phyloP scores from a whole-genome alignment of 1,140 invertebrate genomes.

The Cyclina sinensis region DNA sequence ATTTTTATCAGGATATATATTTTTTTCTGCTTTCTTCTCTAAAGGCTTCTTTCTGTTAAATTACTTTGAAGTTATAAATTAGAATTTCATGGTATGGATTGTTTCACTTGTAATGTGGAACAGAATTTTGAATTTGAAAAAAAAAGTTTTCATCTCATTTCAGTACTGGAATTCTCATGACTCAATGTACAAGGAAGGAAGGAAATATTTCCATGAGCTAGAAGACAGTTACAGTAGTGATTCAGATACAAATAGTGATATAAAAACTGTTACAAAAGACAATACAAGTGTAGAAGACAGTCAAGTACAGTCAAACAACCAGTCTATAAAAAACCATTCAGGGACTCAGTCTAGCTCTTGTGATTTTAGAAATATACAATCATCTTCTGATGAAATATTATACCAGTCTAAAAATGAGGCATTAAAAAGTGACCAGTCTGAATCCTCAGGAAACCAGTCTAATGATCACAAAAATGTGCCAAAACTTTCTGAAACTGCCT shows the following conservation, averaged over 20 bases:
- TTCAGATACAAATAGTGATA: background rate
- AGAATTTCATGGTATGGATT: too few species aligned
- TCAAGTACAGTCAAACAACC: background rate
- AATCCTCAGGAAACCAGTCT: constrained; percentile 23
- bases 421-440: constrained; percentile 1
- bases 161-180: constrained; percentile 52
- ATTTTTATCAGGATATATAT: too few species aligned
- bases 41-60: too few species aligned
- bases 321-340: background rate
- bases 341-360: background rate
- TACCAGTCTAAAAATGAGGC: background rate
- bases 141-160: background rate
- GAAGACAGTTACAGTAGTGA: constrained; percentile 20
- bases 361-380: background rate
- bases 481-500: background rate
- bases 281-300: background rate
- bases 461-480: background rate
- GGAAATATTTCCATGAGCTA: constrained; percentile 38
- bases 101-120: too few species aligned
- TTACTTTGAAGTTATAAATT: too few species aligned
- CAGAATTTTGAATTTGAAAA: too few species aligned
- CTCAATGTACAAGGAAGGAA: constrained; percentile 62
- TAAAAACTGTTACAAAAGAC: background rate
- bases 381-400: background rate
- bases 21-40: too few species aligned